Evolutionary conservation across 2,888 invertebrate genomes (phyloP), one percentile per base, ranked within the genome.

Genomic region (Temnothorax ravouxi): DNA sequence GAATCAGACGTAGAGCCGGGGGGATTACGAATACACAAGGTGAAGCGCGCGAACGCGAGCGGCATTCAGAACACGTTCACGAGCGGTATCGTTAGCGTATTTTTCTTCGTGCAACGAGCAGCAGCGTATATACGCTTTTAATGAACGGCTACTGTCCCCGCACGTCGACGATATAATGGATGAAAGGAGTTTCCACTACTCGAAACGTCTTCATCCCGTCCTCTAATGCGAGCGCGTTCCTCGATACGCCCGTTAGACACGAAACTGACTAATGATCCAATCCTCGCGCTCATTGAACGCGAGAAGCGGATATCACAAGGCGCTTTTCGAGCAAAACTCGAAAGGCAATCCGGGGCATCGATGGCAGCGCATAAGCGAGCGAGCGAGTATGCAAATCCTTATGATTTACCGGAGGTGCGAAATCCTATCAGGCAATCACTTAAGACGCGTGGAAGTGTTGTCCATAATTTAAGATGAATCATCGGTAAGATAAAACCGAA

Each of bases 41-140:
- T 71, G 71, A 69, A 77, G 76, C 85, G 83, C 80, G 80, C 52
- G 61, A 83, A 76, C 84, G 86, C 88, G 87, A 84, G 80, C 83
- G 83, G 86, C 90, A 89, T 91, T 90, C 91, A 88, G 91, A 89
- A 91, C 87, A 90, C 91, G 91, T 90, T 91, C 91, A 88, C 88
- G 87, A 90, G 88, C 90, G 91, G 91, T 93, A 93, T 93, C 93
- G 93, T 93, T 93, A 93, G 92, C 93, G 91, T 92, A 92, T 94
- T 93, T 92, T 93, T 93, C 91, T 92, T 92, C 88, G 83, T 84
- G 84, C 89, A 89, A 84, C 87, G 85, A 90, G 90, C 89, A 85
- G 87, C 87, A 83, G 87, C 89, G 87, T 91, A 88, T 88, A 90
- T 92, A 92, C 91, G 89, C 90, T 88, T 92, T 93, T 93, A 93